phyloP scores from a whole-genome alignment of 2,888 invertebrate genomes.

The Caenorhabditis auriculariae region DNA sequence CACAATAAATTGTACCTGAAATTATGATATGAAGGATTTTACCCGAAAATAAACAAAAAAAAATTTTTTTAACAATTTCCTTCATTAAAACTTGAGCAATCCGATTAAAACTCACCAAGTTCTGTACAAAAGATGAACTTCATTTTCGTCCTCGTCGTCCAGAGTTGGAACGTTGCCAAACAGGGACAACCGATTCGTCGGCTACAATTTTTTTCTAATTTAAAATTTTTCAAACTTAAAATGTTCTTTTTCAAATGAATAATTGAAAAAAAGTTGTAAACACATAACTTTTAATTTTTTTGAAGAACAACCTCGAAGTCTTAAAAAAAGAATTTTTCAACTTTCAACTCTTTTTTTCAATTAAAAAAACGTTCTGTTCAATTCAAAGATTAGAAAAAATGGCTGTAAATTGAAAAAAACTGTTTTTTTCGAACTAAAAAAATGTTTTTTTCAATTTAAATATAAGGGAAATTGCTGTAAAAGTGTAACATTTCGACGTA shows the following conservation, averaged over 20 bases:
- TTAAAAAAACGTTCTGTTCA: too few relatives aligned
- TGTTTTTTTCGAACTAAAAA: background rate
- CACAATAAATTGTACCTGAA: constrained; percentile 36
- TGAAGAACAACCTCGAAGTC: background rate
- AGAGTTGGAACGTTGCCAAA: constrained; percentile 19
- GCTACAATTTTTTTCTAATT: constrained; percentile 13
- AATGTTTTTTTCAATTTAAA: background rate
- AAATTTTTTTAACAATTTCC: too few relatives aligned
- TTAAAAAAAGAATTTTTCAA: too few relatives aligned
- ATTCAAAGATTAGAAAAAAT: too few relatives aligned
- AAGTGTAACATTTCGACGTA: background rate
- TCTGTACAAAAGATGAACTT: constrained; percentile 31
- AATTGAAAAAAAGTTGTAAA: background rate
- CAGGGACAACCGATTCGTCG: constrained; percentile 30
- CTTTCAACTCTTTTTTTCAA: too few relatives aligned
- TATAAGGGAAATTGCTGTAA: background rate
- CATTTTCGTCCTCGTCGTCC: constrained; percentile 17
- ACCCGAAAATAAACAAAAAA: too few relatives aligned
- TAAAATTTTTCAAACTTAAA: background rate
- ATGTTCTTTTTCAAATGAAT: background rate
- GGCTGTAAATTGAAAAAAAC: background rate
- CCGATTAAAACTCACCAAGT: constrained; percentile 18
- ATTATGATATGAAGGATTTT: background rate
- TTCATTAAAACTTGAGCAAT: too few relatives aligned
- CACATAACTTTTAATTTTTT: background rate